Conservation (phyloP, 2,113 vertebrate genomes). For the Chloebia gouldiae region DNA sequence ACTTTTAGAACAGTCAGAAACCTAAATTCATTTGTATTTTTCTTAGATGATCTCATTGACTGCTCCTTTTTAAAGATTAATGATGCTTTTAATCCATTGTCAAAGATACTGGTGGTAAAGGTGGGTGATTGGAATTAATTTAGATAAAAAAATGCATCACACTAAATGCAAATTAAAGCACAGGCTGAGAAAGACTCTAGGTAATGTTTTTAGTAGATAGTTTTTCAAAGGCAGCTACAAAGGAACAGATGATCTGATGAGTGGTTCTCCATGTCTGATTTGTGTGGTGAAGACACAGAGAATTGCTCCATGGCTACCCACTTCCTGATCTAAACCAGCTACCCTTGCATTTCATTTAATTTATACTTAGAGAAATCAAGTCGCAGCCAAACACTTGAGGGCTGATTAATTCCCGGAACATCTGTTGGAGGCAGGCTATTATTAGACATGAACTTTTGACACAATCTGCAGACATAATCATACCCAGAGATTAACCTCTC, state of each 20-base stretch:
- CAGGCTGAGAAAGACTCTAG: neutral
- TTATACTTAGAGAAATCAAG: constrained; percentile 42
- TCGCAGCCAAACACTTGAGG: neutral
- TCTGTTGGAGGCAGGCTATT: constrained; percentile 51
- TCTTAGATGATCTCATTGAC: neutral
- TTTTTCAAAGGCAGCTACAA: neutral
- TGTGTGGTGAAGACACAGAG: neutral
- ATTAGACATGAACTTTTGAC: constrained; percentile 59
- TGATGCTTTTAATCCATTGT: neutral
- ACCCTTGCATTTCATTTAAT: neutral
- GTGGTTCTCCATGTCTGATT: neutral
- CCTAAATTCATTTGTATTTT: neutral
- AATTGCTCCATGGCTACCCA: neutral
- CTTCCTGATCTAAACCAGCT: neutral
- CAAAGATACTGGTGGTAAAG: neutral
- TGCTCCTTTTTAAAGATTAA: neutral
- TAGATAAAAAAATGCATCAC: neutral
- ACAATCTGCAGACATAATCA: constrained; percentile 59
- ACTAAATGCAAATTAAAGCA: neutral
- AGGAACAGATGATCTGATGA: neutral
- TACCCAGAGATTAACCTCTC: constrained; percentile 51
- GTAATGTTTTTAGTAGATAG: neutral
- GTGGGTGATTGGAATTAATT: neutral
- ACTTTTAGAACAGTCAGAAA: neutral
- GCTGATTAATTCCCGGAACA: constrained; percentile 64